Evolutionary conservation across 2,888 invertebrate species (phyloP).

Genomic region (Notodonta ziczac): DNA sequence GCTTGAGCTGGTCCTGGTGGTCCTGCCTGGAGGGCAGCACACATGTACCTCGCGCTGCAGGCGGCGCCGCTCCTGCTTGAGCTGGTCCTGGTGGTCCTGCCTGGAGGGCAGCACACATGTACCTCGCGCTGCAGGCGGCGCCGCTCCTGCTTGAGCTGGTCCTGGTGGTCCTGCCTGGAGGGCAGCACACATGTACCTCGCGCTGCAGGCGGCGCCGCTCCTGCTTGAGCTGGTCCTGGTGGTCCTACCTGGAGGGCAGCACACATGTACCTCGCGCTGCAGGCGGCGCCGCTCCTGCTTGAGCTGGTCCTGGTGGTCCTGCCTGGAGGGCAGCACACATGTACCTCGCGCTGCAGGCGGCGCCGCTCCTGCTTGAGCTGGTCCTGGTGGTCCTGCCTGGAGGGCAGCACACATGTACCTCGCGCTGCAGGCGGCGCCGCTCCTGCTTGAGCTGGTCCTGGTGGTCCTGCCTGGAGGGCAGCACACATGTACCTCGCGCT

Average conservation of each 20-base stretch:
- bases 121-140: too few species aligned
- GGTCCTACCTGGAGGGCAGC: slow-evolving; percentile 95
- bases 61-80: slow-evolving; percentile 98
- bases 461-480: slow-evolving; percentile 95
- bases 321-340: slow-evolving; percentile 95
- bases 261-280: too few species aligned
- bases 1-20: slow-evolving; percentile 96
- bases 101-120: slow-evolving; percentile 95
- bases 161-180: slow-evolving; percentile 95
- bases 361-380: slow-evolving; percentile 98
- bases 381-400: slow-evolving; percentile 96
- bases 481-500: too few species aligned
- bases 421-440: too few species aligned
- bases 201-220: too few species aligned
- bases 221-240: slow-evolving; percentile 96
- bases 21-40: slow-evolving; percentile 96
- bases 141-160: slow-evolving; percentile 98
- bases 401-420: too few species aligned
- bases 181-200: too few species aligned
- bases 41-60: too few species aligned
- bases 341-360: too few species aligned
- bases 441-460: slow-evolving; percentile 98
- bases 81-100: slow-evolving; percentile 96
- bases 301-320: slow-evolving; percentile 96
- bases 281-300: slow-evolving; percentile 98